Percentiles rank a stretch among this genome's conserved stretches.
Conservation (phyloP, 2,797 vertebrate genomes). For the Falco peregrinus region DNA sequence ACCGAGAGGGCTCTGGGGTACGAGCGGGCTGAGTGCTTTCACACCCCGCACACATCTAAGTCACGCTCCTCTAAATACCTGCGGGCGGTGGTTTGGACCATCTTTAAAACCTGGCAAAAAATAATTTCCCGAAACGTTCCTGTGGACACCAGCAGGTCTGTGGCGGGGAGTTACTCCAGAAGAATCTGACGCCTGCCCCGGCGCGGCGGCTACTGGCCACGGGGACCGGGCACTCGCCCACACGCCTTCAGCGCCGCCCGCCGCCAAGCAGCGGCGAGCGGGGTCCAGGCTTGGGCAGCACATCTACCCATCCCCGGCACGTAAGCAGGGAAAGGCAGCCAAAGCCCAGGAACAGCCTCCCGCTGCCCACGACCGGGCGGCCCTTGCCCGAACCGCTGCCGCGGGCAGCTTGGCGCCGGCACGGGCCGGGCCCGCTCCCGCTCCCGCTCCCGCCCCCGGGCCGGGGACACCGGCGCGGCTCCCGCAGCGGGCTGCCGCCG, state of each 20-base stretch:
- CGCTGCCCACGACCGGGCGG: rapidly evolving
- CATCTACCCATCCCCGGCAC: background rate
- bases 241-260: rapidly evolving
- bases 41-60: too few relatives aligned
- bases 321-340: background rate
- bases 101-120: background rate
- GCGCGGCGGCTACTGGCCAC: rapidly evolving
- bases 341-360: too few relatives aligned
- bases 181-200: rapidly evolving
- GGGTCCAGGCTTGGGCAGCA: background rate
- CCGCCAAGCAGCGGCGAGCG: background rate
- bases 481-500: too few relatives aligned
- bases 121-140: rapidly evolving
- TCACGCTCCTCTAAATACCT: background rate
- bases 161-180: rapidly evolving
- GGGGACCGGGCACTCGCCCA: rapidly evolving
- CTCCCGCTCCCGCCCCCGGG: too few relatives aligned
- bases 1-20: background rate
- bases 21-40: too few relatives aligned
- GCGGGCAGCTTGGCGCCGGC: too few relatives aligned
- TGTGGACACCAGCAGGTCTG: rapidly evolving
- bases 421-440: too few relatives aligned
- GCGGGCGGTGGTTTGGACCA: too few relatives aligned
- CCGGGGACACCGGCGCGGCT: too few relatives aligned
- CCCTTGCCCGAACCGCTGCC: too few relatives aligned